Conservation (phyloP, 1,140 invertebrate species). For the Potamilus streckersoni region DNA sequence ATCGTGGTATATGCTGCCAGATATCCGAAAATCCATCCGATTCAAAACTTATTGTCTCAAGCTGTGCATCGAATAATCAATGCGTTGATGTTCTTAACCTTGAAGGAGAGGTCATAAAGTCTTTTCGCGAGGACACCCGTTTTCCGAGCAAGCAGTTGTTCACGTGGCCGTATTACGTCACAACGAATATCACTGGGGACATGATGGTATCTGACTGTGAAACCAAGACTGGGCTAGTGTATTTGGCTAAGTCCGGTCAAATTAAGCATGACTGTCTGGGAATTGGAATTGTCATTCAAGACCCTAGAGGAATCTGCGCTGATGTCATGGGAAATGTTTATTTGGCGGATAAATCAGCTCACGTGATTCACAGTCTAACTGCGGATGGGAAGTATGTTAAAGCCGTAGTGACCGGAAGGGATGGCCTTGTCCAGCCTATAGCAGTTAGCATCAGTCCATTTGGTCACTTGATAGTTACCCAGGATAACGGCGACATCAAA, state of each 20-base stretch:
- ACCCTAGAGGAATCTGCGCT: conserved; percentile 44
- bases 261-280: conserved; percentile 36
- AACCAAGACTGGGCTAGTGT: conserved; percentile 41
- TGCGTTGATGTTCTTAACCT: conserved; percentile 43
- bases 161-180: conserved; percentile 50
- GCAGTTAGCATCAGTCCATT: conserved; percentile 31
- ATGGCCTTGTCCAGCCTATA: conserved; percentile 28
- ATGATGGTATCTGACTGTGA: conserved; percentile 48
- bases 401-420: conserved; percentile 27
- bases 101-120: conserved; percentile 39
- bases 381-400: conserved; percentile 29
- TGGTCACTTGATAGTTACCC: conserved; percentile 31
- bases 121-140: conserved; percentile 39
- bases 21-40: conserved; percentile 27
- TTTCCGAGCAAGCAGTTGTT: conserved; percentile 34
- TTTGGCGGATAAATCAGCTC: conserved; percentile 32
- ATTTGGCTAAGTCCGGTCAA: conserved; percentile 33
- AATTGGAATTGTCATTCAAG: conserved; percentile 32
- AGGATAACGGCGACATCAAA: conserved; percentile 33
- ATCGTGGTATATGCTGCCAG: conserved; percentile 41
- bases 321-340: conserved; percentile 37
- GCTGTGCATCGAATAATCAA: conserved; percentile 43
- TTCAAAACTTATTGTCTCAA: conserved; percentile 40
- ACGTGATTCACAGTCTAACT: conserved; percentile 29
- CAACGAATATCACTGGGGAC: conserved; percentile 38